Evolutionary conservation across 1,140 invertebrate genomes (phyloP).

Genomic region (Sycophaga agraensis): DNA sequence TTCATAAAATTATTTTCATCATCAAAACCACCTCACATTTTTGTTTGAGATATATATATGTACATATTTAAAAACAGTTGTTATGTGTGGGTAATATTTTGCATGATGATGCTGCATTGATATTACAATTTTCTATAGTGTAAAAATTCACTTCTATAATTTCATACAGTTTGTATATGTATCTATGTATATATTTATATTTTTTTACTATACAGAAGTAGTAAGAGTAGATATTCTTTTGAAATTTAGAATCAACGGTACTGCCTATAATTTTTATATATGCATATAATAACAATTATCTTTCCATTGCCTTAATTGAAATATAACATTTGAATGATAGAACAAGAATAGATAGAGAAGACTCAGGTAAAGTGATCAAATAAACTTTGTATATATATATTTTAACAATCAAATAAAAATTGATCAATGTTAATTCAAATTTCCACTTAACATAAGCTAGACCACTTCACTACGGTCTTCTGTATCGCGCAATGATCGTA

Average conservation of each 20-base stretch:
- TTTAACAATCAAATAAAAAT: too few relatives aligned
- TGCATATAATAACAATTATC: slow-evolving; percentile 5
- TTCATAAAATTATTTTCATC: too few relatives aligned
- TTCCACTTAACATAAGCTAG: not conserved
- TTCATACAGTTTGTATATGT: not conserved
- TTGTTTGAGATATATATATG: too few relatives aligned
- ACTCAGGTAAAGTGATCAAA: slow-evolving; percentile 8
- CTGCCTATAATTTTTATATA: not conserved
- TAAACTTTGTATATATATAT: too few relatives aligned
- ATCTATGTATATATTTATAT: not conserved
- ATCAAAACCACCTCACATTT: too few relatives aligned
- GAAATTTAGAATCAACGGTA: slow-evolving; percentile 18
- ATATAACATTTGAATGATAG: slow-evolving; percentile 25
- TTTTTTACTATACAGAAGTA: slow-evolving; percentile 10
- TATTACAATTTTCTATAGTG: too few relatives aligned
- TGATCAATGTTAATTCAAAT: too few relatives aligned
- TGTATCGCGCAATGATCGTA: slow-evolving; percentile 5
- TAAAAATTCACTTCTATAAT: slow-evolving; percentile 13
- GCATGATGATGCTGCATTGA: too few relatives aligned
- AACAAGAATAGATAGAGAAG: slow-evolving; percentile 18
- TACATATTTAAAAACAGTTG: too few relatives aligned
- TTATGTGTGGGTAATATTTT: too few relatives aligned
- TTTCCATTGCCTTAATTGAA: not conserved
- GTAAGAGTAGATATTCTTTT: not conserved
- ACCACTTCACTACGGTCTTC: slow-evolving; percentile 5